A percentile compares a stretch with the other conserved stretches of the same genome.
These are phyloP conservation scores for Lemur catta DNA, from an alignment of 2,797 vertebrate species.

Conservation along the genomic window DNA sequence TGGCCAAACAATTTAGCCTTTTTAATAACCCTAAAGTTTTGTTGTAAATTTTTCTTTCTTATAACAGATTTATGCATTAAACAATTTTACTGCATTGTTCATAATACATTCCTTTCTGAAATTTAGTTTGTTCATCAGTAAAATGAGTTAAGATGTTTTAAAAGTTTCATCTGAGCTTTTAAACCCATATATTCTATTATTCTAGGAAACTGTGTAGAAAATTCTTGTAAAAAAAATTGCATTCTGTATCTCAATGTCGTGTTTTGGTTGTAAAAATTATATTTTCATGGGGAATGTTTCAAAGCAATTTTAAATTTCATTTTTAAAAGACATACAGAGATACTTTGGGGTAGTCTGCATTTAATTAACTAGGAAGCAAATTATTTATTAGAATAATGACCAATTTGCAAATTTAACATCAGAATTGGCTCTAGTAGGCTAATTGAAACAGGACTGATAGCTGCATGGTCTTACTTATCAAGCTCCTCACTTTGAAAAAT, in stretches of 20 bases:
- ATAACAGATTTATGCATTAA: background rate
- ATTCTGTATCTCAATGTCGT: background rate
- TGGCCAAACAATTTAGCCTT: background rate
- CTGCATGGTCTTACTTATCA: background rate
- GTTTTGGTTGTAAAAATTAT: background rate
- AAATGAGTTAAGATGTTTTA: background rate
- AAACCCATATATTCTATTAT: background rate
- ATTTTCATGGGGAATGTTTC: background rate
- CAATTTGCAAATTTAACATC: background rate
- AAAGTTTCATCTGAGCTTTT: background rate
- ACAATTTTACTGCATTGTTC: background rate
- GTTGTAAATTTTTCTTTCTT: background rate
- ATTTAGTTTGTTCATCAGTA: background rate
- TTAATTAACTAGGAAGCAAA: background rate
- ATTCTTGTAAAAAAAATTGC: background rate
- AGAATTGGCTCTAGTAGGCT: background rate
- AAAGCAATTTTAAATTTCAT: background rate
- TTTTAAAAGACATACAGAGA: background rate
- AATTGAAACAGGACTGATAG: background rate
- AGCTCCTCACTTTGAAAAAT: background rate
- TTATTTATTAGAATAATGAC: background rate
- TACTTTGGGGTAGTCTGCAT: background rate
- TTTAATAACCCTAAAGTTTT: background rate
- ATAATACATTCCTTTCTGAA: background rate
- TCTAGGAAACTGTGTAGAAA: background rate